Evolutionary conservation across 2,888 invertebrate species (phyloP).

Genomic region (Junonia oenone): DNA sequence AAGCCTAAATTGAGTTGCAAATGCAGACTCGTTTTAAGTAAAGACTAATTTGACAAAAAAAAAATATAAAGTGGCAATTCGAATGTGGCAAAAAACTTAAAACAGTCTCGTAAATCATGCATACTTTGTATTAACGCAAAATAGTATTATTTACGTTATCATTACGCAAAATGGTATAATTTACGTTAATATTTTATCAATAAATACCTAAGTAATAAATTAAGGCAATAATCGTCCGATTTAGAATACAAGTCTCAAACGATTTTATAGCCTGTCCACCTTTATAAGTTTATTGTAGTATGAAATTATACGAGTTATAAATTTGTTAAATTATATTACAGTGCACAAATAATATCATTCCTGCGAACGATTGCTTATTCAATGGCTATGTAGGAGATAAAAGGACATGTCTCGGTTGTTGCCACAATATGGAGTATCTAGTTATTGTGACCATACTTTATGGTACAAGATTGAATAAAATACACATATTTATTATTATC

Average conservation of each 20-base stretch:
- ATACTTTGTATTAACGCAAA: too few species aligned
- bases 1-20: too few species aligned
- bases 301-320: slow-evolving; percentile 26
- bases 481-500: neutral
- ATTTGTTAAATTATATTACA: slow-evolving; percentile 27
- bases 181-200: neutral
- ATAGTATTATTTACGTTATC: too few species aligned
- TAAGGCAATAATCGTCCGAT: neutral
- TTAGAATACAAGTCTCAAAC: neutral
- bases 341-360: slow-evolving; percentile 19
- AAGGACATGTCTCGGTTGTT: slow-evolving; percentile 31
- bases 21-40: too few species aligned
- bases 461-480: slow-evolving; percentile 3
- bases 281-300: slow-evolving; percentile 17
- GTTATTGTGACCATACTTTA: slow-evolving; percentile 19
- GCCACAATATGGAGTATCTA: slow-evolving; percentile 32
- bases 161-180: neutral
- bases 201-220: neutral
- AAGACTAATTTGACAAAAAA: too few species aligned
- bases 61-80: too few species aligned
- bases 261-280: slow-evolving; percentile 13
- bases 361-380: slow-evolving; percentile 27
- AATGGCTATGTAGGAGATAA: slow-evolving; percentile 37
- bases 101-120: too few species aligned
- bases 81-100: too few species aligned